Base-by-base conservation (phyloP, 2,888 invertebrate genomes). In the Tridacna gigas region DNA sequence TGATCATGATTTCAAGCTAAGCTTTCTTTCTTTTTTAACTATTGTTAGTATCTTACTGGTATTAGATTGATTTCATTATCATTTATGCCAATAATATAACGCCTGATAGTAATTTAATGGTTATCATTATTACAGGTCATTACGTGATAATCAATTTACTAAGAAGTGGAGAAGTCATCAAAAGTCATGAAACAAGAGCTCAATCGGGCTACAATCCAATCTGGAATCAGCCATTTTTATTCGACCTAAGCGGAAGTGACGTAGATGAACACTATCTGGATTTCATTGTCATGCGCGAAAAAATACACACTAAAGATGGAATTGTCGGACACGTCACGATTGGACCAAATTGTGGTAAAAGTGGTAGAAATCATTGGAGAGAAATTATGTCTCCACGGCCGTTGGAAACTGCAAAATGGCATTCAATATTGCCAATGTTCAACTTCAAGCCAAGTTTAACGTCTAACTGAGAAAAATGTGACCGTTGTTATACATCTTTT, bases 151-250 rank as follows among this genome's bases (percentile, higher is more conserved):
- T 93, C 18, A 90, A 90, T 37, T 67, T 93, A 3, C n/a, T 88
- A 48, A 82, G 82, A 71, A 79, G 86, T 48, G 77, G 83, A 12
- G 85, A 90, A 28, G 76, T 89, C 7, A 45, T 91, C 15, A 86
- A 83, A 22, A 77, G 63, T 13, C 88, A 90, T 65, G 91, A 91
- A 79, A 92, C 92, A 0, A 80, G 84, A 37, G 67, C 87, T 12
- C 85, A 87, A 65, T 86, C 86, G 45, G 92, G 92, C 51, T 82
- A 88, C 26, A 88, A 80, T 37, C 92, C 92, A 0, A 88, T 91
- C 18, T 93, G 93, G 93, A 93, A 93, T 80, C 91, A 92, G 75
- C 91, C 92, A 25, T 93, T 92, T 79, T 84, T 93, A 20, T 93
- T 93, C 80, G 90, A 91, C 86, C 75, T 92, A 20, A 81, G 80